Evolutionary conservation across 2,888 invertebrate genomes (phyloP).

Genomic region (Drosophila lutescens): DNA sequence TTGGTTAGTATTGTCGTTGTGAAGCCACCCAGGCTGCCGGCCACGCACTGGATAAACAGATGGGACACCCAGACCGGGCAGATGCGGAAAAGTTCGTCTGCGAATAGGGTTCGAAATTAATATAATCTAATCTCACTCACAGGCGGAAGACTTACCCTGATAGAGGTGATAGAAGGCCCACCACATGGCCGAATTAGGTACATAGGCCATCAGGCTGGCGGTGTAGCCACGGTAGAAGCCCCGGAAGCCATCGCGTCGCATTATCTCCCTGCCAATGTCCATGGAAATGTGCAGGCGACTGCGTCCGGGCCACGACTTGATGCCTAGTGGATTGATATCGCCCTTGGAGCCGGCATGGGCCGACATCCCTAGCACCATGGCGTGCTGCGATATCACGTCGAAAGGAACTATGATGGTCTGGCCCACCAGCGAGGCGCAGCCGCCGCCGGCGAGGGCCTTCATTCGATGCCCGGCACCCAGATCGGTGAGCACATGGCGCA

Average conservation of each 20-base stretch:
- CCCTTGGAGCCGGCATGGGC: slow-evolving; percentile 83
- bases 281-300: slow-evolving; percentile 89
- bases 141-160: slow-evolving; percentile 88
- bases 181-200: slow-evolving; percentile 99
- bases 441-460: slow-evolving; percentile 94
- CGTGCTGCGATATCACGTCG: slow-evolving; percentile 97
- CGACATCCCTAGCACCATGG: slow-evolving; percentile 94
- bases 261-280: slow-evolving; percentile 91
- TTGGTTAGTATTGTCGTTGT: slow-evolving; percentile 97
- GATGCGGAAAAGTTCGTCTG: slow-evolving; percentile 91
- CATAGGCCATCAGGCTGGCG: slow-evolving; percentile 96
- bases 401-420: slow-evolving; percentile 98
- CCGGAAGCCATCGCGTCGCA: slow-evolving; percentile 91
- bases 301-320: slow-evolving; percentile 87
- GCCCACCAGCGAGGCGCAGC: slow-evolving; percentile 95
- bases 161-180: slow-evolving; percentile 98
- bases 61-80: slow-evolving; percentile 91
- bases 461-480: slow-evolving; percentile 81
- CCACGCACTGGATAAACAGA: slow-evolving; percentile 93
- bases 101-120: slow-evolving; percentile 6
- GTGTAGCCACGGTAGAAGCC: slow-evolving; percentile 98
- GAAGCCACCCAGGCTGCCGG: slow-evolving; percentile 96
- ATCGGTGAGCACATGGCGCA: slow-evolving; percentile 90
- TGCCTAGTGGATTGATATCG: slow-evolving; percentile 90
- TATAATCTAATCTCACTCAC: slow-evolving; percentile 20